phyloP scores from a whole-genome alignment of 2,113 vertebrate species.

The Neofelis nebulosa region DNA sequence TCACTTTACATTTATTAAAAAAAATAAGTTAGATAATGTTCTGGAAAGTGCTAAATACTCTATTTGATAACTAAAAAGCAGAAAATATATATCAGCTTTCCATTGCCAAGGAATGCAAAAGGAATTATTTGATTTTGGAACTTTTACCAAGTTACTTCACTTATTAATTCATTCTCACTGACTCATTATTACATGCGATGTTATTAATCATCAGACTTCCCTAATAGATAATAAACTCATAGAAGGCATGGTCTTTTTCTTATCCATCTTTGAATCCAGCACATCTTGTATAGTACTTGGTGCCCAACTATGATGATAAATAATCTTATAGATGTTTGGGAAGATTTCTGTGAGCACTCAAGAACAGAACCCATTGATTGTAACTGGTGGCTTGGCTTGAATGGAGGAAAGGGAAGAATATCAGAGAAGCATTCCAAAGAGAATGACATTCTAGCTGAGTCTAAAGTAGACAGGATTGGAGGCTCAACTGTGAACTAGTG shows the following conservation, averaged over 20 bases:
- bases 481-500: neutral
- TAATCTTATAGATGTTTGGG: neutral
- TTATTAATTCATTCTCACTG: neutral
- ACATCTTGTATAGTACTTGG: neutral
- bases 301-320: neutral
- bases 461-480: neutral
- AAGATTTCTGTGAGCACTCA: neutral
- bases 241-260: neutral
- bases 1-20: neutral
- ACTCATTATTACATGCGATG: neutral
- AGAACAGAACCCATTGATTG: neutral
- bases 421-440: neutral
- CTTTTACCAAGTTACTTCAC: neutral
- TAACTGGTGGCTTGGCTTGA: neutral
- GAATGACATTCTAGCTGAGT: neutral
- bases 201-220: neutral
- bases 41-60: neutral
- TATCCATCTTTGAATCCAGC: neutral
- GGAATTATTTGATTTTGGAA: neutral
- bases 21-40: neutral
- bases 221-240: neutral
- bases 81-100: neutral
- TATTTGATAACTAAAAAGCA: neutral
- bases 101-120: neutral
- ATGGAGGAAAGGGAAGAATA: neutral